These are phyloP conservation scores for Galeopsomyia nigrocyanea DNA, from an alignment of 2,888 invertebrate species.

Conservation along the genomic window DNA sequence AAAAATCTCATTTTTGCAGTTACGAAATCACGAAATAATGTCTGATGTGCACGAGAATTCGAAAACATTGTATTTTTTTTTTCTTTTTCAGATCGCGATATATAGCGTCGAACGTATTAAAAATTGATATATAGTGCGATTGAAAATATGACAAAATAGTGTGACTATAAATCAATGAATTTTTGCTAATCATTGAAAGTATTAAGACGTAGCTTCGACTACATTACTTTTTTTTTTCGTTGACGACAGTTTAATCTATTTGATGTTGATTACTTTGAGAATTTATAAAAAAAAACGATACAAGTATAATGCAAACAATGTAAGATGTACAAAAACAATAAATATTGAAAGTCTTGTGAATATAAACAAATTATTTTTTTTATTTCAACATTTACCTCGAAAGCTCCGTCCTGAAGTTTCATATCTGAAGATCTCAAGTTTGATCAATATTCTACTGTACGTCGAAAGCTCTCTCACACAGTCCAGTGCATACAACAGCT, in stretches of 20 bases:
- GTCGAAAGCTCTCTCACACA: background rate
- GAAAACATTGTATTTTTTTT: too few species aligned
- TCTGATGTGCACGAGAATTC: too few species aligned
- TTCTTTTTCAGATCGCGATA: too few species aligned
- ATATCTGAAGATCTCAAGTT: slow-evolving; percentile 14
- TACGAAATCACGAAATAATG: too few species aligned
- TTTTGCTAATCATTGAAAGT: background rate
- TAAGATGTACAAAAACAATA: slow-evolving; percentile 35
- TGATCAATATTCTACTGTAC: slow-evolving; percentile 26
- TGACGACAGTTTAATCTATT: slow-evolving; percentile 5
- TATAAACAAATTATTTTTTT: background rate
- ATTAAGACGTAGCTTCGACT: background rate
- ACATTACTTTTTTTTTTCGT: background rate
- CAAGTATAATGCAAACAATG: slow-evolving; percentile 9
- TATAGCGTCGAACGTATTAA: background rate
- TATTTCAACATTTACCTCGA: background rate
- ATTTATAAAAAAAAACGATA: slow-evolving; percentile 11
- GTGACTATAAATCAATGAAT: slow-evolving; percentile 9
- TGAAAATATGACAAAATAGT: slow-evolving; percentile 7
- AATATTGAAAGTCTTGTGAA: slow-evolving; percentile 30
- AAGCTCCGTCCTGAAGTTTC: background rate
- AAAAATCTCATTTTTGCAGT: too few species aligned
- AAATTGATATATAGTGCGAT: background rate
- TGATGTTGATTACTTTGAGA: slow-evolving; percentile 28
- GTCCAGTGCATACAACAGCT: too few species aligned